Evolutionary conservation across 2,888 invertebrate species (phyloP).

Genomic region (Hydrotaea cyrtoneurina): DNA sequence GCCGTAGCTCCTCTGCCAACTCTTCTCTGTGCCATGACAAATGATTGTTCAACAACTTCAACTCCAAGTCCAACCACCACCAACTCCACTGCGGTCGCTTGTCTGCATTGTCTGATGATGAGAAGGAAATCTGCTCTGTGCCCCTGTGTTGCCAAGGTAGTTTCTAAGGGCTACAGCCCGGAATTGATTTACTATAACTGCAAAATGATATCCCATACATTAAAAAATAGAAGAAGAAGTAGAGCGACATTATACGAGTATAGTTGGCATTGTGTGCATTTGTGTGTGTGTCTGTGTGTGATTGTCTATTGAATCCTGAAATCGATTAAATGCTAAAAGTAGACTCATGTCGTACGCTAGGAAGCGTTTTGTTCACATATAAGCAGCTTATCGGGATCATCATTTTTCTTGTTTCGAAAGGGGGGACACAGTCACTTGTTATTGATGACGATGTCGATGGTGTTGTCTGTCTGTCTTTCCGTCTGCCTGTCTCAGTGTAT

Average conservation of each 20-base stretch:
- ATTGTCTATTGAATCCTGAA: constrained; percentile 63
- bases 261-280: constrained; percentile 1
- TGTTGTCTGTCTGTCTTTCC: constrained; percentile 25
- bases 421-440: constrained; percentile 57
- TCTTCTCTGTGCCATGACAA: constrained; percentile 59
- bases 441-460: constrained; percentile 57
- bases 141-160: constrained; percentile 1
- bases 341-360: constrained; percentile 41
- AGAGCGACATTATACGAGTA: constrained; percentile 1
- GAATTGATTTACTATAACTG: constrained; percentile 63
- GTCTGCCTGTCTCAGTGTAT: not conserved
- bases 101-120: not conserved
- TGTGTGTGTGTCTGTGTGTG: constrained; percentile 39
- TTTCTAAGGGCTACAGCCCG: constrained; percentile 31
- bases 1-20: constrained; percentile 54
- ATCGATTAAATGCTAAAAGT: constrained; percentile 62
- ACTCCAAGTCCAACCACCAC: too few relatives aligned
- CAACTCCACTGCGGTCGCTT: not conserved
- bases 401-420: constrained; percentile 58
- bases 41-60: constrained; percentile 59
- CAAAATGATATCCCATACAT: constrained; percentile 57
- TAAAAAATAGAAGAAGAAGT: constrained; percentile 20
- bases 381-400: constrained; percentile 67
- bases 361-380: constrained; percentile 60
- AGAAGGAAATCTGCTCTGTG: constrained; percentile 8